These are phyloP conservation scores for Trachelus troglodyta DNA, from an alignment of 2,888 invertebrate species.

Conservation along the genomic window DNA sequence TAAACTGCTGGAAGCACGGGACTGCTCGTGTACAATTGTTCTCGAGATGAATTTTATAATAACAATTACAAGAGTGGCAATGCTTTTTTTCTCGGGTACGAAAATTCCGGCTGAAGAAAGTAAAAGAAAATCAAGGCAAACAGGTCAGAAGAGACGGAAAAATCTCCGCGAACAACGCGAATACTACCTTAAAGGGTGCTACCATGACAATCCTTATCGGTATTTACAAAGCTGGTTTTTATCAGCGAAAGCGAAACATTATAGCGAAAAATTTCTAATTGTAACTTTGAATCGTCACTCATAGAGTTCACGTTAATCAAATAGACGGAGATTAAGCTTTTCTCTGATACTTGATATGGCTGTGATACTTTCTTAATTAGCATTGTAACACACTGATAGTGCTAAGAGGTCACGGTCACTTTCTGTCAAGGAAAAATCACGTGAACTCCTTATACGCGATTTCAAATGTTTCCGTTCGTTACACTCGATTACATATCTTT, in stretches of 20 bases:
- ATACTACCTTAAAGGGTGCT: background rate
- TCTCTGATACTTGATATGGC: conserved; percentile 39
- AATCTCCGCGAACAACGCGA: no score
- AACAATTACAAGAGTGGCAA: no score
- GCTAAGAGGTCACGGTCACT: background rate
- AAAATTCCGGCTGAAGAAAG: background rate
- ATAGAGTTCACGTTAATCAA: conserved; percentile 25
- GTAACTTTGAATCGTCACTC: conserved; percentile 10
- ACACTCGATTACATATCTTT: no score
- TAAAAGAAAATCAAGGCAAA: conserved; percentile 11
- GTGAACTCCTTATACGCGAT: no score
- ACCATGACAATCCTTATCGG: conserved; percentile 22
- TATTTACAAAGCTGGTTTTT: conserved; percentile 49
- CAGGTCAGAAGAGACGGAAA: no score
- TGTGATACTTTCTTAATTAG: conserved; percentile 42
- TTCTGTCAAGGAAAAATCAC: no score
- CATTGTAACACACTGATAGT: conserved; percentile 4
- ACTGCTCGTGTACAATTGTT: no score
- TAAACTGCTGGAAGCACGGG: no score
- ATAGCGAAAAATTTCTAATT: no score
- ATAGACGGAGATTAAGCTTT: conserved; percentile 16
- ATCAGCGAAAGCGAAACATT: conserved; percentile 17
- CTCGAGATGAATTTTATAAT: no score
- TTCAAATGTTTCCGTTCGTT: no score
- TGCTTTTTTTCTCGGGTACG: no score